Conservation (phyloP, 2,888 invertebrate genomes). For the Caenorhabditis angaria region DNA sequence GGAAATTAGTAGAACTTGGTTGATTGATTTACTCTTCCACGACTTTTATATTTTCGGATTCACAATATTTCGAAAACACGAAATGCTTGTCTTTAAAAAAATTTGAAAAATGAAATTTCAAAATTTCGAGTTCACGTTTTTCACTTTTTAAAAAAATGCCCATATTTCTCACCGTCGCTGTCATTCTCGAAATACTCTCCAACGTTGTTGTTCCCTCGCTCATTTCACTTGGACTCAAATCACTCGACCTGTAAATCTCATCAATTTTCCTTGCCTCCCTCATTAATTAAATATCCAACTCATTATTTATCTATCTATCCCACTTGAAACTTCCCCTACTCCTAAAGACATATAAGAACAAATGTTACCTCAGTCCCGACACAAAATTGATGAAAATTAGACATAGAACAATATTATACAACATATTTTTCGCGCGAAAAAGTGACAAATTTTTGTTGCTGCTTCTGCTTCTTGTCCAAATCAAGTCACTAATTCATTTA, state of each 20-base stretch:
- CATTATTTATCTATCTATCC: background rate
- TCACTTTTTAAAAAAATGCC: background rate
- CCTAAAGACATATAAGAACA: background rate
- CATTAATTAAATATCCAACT: too few species aligned
- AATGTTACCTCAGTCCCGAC: background rate
- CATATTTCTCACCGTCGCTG: constrained; percentile 18
- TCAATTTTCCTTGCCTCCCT: background rate
- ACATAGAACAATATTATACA: background rate
- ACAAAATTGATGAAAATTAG: background rate
- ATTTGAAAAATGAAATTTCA: too few species aligned
- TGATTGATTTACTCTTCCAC: too few species aligned
- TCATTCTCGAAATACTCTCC: constrained; percentile 30
- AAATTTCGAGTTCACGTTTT: too few species aligned
- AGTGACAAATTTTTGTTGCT: background rate
- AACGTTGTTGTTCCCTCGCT: constrained; percentile 21
- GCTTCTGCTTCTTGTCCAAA: too few species aligned
- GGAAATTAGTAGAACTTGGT: too few species aligned
- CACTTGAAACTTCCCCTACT: background rate
- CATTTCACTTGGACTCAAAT: constrained; percentile 6
- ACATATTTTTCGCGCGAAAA: background rate
- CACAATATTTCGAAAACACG: too few species aligned
- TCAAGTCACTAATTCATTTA: constrained; percentile 1
- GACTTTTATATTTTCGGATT: too few species aligned
- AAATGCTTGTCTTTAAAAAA: too few species aligned
- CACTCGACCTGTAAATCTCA: background rate